phyloP scores from a whole-genome alignment of 2,888 invertebrate genomes.

The Agrilus cyanescens region DNA sequence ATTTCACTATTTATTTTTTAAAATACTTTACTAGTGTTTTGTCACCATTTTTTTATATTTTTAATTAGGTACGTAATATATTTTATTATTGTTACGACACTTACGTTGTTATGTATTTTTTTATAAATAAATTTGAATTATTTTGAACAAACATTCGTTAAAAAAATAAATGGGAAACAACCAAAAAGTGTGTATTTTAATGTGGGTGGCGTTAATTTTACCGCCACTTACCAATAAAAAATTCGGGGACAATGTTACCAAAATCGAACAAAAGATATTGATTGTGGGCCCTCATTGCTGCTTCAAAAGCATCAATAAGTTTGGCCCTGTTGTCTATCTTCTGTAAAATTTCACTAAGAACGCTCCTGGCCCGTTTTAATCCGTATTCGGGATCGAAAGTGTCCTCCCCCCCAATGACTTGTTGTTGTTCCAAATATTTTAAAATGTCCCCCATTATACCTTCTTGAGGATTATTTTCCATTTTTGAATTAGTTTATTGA shows the following conservation, averaged over 20 bases:
- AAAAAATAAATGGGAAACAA: too few relatives aligned
- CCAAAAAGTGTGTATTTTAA: too few relatives aligned
- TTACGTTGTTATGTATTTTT: too few relatives aligned
- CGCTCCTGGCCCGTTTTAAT: slow-evolving; percentile 6
- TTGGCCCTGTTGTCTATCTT: slow-evolving; percentile 21
- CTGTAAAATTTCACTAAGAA: slow-evolving; percentile 22
- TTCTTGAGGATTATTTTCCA: background rate
- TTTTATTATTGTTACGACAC: too few relatives aligned
- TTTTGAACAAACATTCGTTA: too few relatives aligned
- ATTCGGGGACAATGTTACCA: slow-evolving; percentile 21
- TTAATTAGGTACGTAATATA: too few relatives aligned
- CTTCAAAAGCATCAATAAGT: slow-evolving; percentile 22
- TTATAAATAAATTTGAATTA: too few relatives aligned
- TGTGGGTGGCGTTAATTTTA: too few relatives aligned
- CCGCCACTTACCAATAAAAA: slow-evolving; percentile 22
- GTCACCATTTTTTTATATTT: too few relatives aligned
- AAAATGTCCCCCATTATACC: slow-evolving; percentile 12
- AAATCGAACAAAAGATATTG: slow-evolving; percentile 25
- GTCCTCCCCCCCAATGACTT: background rate
- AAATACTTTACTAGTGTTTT: too few relatives aligned
- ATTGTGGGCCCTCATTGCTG: slow-evolving; percentile 21
- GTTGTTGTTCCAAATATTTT: slow-evolving; percentile 12
- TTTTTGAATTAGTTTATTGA: background rate
- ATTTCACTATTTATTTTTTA: too few relatives aligned
- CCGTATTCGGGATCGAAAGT: background rate